phyloP scores from a whole-genome alignment of 2,113 vertebrate species.

The Motacilla alba region DNA sequence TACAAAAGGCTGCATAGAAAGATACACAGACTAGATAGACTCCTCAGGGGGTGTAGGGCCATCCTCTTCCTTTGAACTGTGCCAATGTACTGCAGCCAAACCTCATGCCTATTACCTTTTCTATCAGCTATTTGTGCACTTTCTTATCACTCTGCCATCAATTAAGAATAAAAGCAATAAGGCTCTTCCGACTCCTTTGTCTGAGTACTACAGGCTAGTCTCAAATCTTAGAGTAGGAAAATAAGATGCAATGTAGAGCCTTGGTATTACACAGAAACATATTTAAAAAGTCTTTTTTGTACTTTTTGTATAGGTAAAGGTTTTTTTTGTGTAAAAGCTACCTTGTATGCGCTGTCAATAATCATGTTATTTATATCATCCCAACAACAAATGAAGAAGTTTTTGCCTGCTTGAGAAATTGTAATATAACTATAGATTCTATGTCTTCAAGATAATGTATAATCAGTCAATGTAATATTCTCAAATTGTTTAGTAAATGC shows the following conservation, averaged over 20 bases:
- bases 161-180: background rate
- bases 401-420: slow-evolving; percentile 42
- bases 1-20: background rate
- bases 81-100: background rate
- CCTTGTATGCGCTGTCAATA: background rate
- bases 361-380: background rate
- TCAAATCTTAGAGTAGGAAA: background rate
- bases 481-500: slow-evolving; percentile 64
- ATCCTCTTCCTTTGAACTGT: background rate
- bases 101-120: background rate
- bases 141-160: background rate
- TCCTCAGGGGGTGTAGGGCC: background rate
- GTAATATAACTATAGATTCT: background rate
- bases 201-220: background rate
- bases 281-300: background rate
- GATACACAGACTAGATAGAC: background rate
- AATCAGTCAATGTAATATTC: slow-evolving; percentile 45
- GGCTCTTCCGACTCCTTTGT: background rate
- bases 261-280: background rate
- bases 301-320: background rate
- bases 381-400: background rate
- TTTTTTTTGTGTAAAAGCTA: background rate
- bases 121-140: background rate
- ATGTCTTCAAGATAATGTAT: slow-evolving; percentile 42
- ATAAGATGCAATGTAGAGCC: background rate